Evolutionary conservation across 2,113 vertebrate species (phyloP).

Genomic region (Psittacula cyanocephala): DNA sequence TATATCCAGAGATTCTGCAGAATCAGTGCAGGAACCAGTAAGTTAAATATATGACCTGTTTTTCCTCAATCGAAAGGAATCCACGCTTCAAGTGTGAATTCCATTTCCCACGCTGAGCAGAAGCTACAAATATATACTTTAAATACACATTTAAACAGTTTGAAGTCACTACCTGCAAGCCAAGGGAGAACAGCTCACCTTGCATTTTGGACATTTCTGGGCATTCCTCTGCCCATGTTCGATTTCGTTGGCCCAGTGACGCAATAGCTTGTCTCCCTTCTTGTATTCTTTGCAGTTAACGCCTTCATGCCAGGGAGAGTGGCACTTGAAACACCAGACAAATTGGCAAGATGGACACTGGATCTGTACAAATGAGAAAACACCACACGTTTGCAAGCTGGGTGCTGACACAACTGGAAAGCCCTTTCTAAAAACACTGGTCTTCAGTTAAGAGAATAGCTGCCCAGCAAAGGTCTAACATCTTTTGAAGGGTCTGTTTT

Average conservation of each 20-base stretch:
- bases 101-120: neutral
- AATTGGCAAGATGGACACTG: slow-evolving; percentile 95
- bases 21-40: neutral
- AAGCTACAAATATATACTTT: neutral
- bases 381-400: neutral
- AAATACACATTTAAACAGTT: neutral
- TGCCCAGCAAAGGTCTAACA: neutral
- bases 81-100: neutral
- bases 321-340: slow-evolving; percentile 99
- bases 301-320: slow-evolving; percentile 96
- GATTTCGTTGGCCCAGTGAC: slow-evolving; percentile 94
- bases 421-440: neutral
- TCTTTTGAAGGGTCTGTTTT: neutral
- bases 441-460: neutral
- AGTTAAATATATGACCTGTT: neutral
- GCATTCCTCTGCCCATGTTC: slow-evolving; percentile 98
- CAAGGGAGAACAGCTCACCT: slow-evolving; percentile 76
- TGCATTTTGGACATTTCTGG: slow-evolving; percentile 97
- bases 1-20: neutral
- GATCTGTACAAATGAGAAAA: slow-evolving; percentile 77
- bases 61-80: neutral
- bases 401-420: neutral
- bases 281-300: slow-evolving; percentile 95
- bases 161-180: neutral
- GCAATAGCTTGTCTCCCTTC: slow-evolving; percentile 94